Base-by-base conservation (phyloP, 2,888 invertebrate genomes). In the Cephonodes hylas region DNA sequence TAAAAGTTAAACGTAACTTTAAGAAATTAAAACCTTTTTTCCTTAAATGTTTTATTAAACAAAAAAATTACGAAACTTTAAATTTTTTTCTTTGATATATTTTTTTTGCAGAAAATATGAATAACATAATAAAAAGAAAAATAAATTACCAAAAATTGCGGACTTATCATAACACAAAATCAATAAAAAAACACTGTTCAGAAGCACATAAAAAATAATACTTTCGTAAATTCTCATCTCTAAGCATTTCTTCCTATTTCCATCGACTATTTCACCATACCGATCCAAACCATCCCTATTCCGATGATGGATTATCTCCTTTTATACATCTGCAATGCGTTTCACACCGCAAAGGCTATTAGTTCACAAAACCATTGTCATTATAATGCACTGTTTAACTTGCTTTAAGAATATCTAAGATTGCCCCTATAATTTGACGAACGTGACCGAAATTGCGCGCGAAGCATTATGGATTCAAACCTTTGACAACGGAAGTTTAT, bases 311-410 rank as follows among this genome's bases (percentile, higher is more conserved):
- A 88, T 91, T 88, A 89, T 83, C 84, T 74, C 72, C 69, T 70
- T 78, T 72, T 77, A 81, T 77, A 74, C 67, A 67, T 69, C 65
- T 77, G 86, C 84, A 89, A 88, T 79, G 76, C 71, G 73, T 79
- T 86, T 88, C 84, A 85, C 89, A 89, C 92, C 89, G 89, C 89
- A 87, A 84, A 88, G 89, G 86, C 84, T 88, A 85, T 90, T 91
- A 90, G 82, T 66, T 80, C 72, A 83, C 83, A 80, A 72, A 76
- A 58, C 75, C 76, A 84, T 91, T 91, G 89, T 91, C 77, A 91
- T 91, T 88, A 60, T 84, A 83, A 91, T 90, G 73, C 66, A 83
- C 84, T 88, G 89, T 90, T 90, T 88, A 88, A 89, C 88, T 85
- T 89, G 85, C 80, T 72, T 77, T 69, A 73, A 66, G 45, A 62